Percentiles rank a stretch among this genome's conserved stretches.
phyloP scores from a whole-genome alignment of 2,888 invertebrate genomes.

The Podotricha telesiphe region DNA sequence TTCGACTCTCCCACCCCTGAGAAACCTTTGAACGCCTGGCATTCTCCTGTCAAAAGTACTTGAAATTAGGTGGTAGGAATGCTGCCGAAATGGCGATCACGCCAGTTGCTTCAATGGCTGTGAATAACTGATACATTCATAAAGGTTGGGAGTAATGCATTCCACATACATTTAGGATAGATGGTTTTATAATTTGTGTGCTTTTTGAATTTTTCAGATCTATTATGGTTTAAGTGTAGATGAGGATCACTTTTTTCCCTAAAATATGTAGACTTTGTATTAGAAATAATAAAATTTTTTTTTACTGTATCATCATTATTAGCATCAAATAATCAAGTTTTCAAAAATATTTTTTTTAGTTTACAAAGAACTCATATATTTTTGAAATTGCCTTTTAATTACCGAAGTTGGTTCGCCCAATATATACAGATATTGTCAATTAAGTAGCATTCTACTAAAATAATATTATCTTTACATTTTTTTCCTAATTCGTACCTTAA shows the following conservation, averaged over 20 bases:
- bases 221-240: constrained; percentile 3
- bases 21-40: constrained; percentile 52
- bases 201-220: neutral
- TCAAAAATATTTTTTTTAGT: neutral
- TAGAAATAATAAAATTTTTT: neutral
- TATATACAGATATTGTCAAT: neutral
- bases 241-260: neutral
- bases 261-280: neutral
- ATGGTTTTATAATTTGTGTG: constrained; percentile 12
- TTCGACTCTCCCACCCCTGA: constrained; percentile 60
- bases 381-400: neutral
- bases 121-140: constrained; percentile 34
- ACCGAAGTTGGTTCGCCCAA: neutral
- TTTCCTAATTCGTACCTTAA: neutral
- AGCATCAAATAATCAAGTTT: neutral
- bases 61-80: constrained; percentile 23
- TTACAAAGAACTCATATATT: neutral
- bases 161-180: neutral
- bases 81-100: constrained; percentile 16
- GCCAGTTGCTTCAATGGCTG: constrained; percentile 44
- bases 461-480: neutral
- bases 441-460: neutral
- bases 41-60: constrained; percentile 45
- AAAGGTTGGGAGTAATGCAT: constrained; percentile 3
- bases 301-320: neutral